Evolutionary conservation across 2,888 invertebrate species (phyloP).

Genomic region (Scaptomyza caliginosa): DNA sequence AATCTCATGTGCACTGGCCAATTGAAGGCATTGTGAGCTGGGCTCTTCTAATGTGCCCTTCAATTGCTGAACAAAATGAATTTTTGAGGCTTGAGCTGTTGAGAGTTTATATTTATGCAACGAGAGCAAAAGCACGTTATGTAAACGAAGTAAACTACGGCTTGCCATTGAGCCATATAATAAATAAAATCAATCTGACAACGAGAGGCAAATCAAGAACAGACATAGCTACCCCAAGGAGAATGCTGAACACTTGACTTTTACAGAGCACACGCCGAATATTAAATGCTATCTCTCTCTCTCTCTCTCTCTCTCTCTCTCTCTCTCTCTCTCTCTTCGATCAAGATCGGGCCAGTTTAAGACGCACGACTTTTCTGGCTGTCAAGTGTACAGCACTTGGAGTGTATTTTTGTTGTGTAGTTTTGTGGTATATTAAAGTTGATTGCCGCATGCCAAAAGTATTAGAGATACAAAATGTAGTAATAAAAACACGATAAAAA

Average conservation of each 20-base stretch:
- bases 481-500: not conserved
- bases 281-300: no score
- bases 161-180: constrained; percentile 11
- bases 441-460: constrained; percentile 1
- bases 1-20: constrained; percentile 33
- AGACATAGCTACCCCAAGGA: constrained; percentile 17
- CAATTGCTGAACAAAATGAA: constrained; percentile 35
- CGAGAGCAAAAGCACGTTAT: constrained; percentile 5
- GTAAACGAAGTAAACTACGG: not conserved
- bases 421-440: not conserved
- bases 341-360: not conserved
- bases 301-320: no score
- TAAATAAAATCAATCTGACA: constrained; percentile 51
- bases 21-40: constrained; percentile 25
- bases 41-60: constrained; percentile 41
- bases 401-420: not conserved
- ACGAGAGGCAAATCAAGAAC: constrained; percentile 53
- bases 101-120: constrained; percentile 49
- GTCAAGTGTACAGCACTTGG: not conserved
- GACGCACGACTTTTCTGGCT: not conserved
- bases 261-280: not conserved
- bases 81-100: constrained; percentile 26
- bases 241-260: constrained; percentile 18
- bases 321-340: no score
- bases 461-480: not conserved